These are phyloP conservation scores for Calameuta filiformis DNA, from an alignment of 2,888 invertebrate genomes.

Conservation along the genomic window DNA sequence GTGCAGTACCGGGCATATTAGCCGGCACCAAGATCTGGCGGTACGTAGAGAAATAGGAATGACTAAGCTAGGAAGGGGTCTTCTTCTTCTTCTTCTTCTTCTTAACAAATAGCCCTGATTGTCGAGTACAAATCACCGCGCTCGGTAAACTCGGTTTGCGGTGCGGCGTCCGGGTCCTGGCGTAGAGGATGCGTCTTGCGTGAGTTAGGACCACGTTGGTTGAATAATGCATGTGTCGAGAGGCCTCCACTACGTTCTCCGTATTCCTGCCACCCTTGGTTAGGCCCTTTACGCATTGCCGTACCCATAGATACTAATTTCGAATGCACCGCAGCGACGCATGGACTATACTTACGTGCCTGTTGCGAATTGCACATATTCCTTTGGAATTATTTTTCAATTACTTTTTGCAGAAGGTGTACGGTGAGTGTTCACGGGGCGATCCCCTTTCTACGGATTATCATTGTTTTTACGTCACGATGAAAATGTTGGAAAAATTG, in stretches of 20 bases:
- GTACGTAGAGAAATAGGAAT: neutral
- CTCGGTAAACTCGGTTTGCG: conserved; percentile 11
- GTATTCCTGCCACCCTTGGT: conserved; percentile 38
- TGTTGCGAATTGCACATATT: neutral
- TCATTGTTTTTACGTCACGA: neutral
- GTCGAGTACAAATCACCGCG: conserved; percentile 40
- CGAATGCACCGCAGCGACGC: neutral
- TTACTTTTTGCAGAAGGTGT: neutral
- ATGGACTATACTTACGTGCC: neutral
- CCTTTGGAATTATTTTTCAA: neutral
- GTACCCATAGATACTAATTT: neutral
- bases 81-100: conserved; percentile 22
- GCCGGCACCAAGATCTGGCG: neutral
- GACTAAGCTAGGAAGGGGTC: neutral
- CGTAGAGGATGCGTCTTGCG: conserved; percentile 51
- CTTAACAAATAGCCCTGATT: conserved; percentile 42
- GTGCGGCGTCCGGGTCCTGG: neutral
- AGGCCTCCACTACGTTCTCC: conserved; percentile 45
- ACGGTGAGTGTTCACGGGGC: neutral
- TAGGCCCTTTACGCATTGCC: neutral
- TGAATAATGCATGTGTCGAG: conserved; percentile 59
- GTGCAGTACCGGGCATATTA: neutral
- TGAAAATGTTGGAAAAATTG: neutral
- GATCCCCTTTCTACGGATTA: neutral
- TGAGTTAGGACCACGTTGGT: conserved; percentile 55